Evolutionary conservation across 2,113 vertebrate species (phyloP), one percentile per base, ranked within the genome.

Genomic region (Mesitornis unicolor): DNA sequence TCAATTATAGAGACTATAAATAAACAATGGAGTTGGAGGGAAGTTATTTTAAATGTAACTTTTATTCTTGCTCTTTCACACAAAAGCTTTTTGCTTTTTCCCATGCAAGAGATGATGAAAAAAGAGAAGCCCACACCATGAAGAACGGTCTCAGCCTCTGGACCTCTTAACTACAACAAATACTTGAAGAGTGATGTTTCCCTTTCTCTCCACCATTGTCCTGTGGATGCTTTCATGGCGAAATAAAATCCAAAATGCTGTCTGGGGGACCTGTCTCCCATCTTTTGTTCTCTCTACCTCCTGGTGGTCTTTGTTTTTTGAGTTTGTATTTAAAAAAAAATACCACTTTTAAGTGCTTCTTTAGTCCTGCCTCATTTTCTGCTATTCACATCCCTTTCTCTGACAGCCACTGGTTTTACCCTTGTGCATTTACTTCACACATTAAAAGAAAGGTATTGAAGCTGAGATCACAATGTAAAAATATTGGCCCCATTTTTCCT

Each of bases 231-330:
- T 84, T 97, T 93, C 36, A 75, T n/a, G 24, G n/a, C 10, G 19
- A 38, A 42, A 89, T 68, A 48, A 77, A 81, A 35, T 43, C 77
- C 75, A 95, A 24, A 47, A 31, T 65, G 36, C 31, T 85, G 51
- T 91, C 88, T 79, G 75, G 54, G 85, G 43, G 15, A 80, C 43
- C 36, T 87, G 88, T 42, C 65, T 92, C 40, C 77, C 15, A 76
- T 67, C 51, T 82, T 76, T 84, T 86, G 85, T 94, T 84, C 61
- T 70, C 71, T 93, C 64, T 93, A 38, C 84, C 79, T 93, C 93
- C 86, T 92, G 82, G 63, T 54, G 69, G 35, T 56, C 76, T 89
- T 90, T 59, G 63, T 29, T 75, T 90, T 82, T 77, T 5, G 2
- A 57, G 18, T 7, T 74, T 65, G 77, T 36, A 65, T 50, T 45